Percentiles rank a stretch among this genome's conserved stretches.
Conservation (phyloP, 2,888 invertebrate genomes). For the Caenorhabditis drosophilae region DNA sequence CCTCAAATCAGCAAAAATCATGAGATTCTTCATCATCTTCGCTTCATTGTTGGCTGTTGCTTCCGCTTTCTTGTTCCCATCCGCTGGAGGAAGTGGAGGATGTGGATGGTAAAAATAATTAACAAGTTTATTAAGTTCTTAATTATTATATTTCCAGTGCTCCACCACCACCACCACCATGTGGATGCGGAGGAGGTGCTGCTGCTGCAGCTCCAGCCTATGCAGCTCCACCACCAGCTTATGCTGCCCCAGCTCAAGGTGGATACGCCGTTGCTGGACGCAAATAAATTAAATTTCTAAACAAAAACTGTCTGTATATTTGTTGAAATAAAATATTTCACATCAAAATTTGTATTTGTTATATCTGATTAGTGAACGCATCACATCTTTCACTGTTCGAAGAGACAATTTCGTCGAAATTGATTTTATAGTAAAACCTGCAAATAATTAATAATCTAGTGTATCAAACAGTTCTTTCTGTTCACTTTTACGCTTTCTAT, state of each 20-base stretch:
- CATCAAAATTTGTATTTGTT: neutral
- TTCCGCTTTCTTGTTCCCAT: slow-evolving; percentile 41
- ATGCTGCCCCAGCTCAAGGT: slow-evolving; percentile 20
- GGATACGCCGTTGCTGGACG: slow-evolving; percentile 8
- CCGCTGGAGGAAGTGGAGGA: slow-evolving; percentile 38
- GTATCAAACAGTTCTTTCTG: neutral
- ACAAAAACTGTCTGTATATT: neutral
- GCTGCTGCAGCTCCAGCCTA: slow-evolving; percentile 21
- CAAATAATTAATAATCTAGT: too few relatives aligned
- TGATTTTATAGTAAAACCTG: neutral
- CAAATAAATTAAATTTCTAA: neutral
- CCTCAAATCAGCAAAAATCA: too few relatives aligned
- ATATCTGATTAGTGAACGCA: neutral
- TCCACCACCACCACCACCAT: slow-evolving; percentile 47
- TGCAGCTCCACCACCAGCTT: slow-evolving; percentile 22
- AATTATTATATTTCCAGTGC: slow-evolving; percentile 18
- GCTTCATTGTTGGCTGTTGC: slow-evolving; percentile 31
- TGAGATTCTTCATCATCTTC: slow-evolving; percentile 38
- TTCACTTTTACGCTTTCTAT: too few relatives aligned
- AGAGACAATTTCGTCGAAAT: neutral
- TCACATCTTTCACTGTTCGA: neutral
- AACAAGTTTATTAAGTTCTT: neutral
- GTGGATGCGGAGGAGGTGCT: slow-evolving; percentile 40
- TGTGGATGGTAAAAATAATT: slow-evolving; percentile 26
- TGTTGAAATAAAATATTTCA: neutral